Conservation (phyloP, 2,113 vertebrate genomes). For the Eurypyga helias region DNA sequence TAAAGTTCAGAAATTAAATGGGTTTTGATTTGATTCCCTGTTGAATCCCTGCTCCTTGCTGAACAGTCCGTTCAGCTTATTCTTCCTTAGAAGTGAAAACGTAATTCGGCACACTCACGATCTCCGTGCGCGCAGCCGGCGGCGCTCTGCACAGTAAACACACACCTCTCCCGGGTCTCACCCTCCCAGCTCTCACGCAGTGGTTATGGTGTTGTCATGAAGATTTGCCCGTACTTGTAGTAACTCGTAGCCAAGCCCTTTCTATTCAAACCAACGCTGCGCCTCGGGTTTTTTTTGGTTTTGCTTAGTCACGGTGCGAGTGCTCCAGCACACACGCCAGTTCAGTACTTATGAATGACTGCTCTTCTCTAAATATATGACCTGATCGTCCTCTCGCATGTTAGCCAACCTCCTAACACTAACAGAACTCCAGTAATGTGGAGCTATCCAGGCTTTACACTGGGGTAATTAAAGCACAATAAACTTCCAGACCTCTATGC, state of each 20-base stretch:
- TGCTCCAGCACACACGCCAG: not conserved
- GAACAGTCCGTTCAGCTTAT: not conserved
- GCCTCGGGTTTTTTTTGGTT: not conserved
- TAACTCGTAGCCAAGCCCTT: not conserved
- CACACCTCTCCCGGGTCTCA: accelerated
- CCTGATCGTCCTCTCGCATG: not conserved
- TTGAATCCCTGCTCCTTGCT: not conserved
- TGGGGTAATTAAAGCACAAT: not conserved
- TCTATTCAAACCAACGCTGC: not conserved
- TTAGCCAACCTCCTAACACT: not conserved
- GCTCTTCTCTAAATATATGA: not conserved
- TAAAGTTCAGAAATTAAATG: not conserved
- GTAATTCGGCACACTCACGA: not conserved
- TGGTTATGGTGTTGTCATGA: not conserved
- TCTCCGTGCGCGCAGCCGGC: accelerated
- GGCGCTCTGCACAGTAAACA: not conserved
- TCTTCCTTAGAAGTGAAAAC: not conserved
- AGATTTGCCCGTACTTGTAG: not conserved
- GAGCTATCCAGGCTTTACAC: not conserved
- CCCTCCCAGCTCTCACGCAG: not conserved
- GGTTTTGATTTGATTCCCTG: not conserved
- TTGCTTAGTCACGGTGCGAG: not conserved
- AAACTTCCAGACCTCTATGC: not conserved
- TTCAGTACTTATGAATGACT: not conserved
- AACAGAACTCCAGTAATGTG: not conserved